Percentiles rank a stretch among this genome's conserved stretches.
phyloP scores from a whole-genome alignment of 1,140 invertebrate species.

The Sarcophaga bullata region DNA sequence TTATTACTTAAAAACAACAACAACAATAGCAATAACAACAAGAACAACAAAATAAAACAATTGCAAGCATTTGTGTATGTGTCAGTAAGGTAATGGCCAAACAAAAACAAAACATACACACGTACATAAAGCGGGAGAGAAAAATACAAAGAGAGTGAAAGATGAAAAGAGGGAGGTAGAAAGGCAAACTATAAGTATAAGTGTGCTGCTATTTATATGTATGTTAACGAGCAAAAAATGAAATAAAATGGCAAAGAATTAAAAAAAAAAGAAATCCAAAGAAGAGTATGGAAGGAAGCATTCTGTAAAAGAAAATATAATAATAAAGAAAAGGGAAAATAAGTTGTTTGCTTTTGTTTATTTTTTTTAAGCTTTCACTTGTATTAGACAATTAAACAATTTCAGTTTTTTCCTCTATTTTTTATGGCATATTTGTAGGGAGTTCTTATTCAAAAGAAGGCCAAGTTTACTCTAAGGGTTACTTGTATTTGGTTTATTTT shows the following conservation, averaged over 20 bases:
- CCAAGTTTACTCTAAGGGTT: constrained; percentile 18
- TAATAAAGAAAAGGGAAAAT: constrained; percentile 13
- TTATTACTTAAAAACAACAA: not conserved
- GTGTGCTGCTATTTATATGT: too few species aligned
- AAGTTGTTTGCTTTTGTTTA: constrained; percentile 16
- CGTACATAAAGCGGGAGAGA: too few species aligned
- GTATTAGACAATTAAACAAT: constrained; percentile 19
- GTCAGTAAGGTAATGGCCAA: not conserved
- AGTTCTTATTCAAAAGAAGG: not conserved
- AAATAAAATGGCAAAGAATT: too few species aligned
- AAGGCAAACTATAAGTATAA: too few species aligned
- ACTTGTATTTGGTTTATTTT: not conserved
- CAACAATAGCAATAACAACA: not conserved
- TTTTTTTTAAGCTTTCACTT: constrained; percentile 26
- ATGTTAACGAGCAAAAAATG: too few species aligned
- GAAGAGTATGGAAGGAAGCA: too few species aligned
- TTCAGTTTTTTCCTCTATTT: not conserved
- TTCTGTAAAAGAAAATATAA: not conserved
- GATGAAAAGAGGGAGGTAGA: too few species aligned
- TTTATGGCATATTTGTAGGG: not conserved
- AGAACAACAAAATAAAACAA: too few species aligned
- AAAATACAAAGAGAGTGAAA: too few species aligned
- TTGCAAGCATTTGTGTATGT: too few species aligned
- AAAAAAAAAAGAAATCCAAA: too few species aligned
- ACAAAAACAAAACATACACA: not conserved